Percentiles rank a stretch among this genome's conserved stretches.
These are phyloP conservation scores for Festucalex cinctus DNA, from an alignment of 2,113 vertebrate genomes.

Conservation along the genomic window DNA sequence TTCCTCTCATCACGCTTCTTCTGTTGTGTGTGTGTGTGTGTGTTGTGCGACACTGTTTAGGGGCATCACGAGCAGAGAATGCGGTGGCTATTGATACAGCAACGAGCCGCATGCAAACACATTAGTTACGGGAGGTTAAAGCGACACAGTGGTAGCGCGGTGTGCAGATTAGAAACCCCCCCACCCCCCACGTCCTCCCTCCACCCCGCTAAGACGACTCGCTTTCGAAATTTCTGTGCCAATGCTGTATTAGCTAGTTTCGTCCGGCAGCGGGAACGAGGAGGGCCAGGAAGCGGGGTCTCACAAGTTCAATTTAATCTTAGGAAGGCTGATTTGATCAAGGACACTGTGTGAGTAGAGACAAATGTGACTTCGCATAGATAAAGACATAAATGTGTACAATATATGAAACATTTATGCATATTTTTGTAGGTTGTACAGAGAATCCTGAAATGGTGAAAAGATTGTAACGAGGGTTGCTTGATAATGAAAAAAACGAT, in stretches of 20 bases:
- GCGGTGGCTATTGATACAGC: constrained; percentile 34
- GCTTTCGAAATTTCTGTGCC: constrained; percentile 35
- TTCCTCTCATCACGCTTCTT: not conserved
- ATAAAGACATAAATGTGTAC: not conserved
- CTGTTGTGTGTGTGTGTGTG: not conserved
- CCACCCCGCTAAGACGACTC: not conserved
- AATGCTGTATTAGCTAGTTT: constrained; percentile 47
- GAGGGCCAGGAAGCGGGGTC: constrained; percentile 53
- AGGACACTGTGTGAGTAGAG: constrained; percentile 3
- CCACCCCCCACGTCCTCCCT: constrained; percentile 12
- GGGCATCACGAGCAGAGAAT: not conserved
- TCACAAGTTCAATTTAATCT: constrained; percentile 45
- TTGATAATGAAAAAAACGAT: too few species aligned
- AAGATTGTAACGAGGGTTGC: too few species aligned
- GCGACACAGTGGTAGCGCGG: constrained; percentile 34
- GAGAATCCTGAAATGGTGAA: not conserved
- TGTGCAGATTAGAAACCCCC: constrained; percentile 31
- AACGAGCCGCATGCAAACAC: constrained; percentile 42
- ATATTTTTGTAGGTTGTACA: not conserved
- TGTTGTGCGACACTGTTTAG: not conserved
- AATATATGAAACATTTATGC: not conserved
- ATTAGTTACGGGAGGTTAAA: constrained; percentile 47
- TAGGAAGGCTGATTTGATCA: constrained; percentile 30
- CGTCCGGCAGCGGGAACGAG: constrained; percentile 38
- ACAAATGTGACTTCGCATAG: not conserved